These are phyloP conservation scores for Chironomus striatipennis DNA, from an alignment of 1,140 invertebrate genomes.

Conservation along the genomic window DNA sequence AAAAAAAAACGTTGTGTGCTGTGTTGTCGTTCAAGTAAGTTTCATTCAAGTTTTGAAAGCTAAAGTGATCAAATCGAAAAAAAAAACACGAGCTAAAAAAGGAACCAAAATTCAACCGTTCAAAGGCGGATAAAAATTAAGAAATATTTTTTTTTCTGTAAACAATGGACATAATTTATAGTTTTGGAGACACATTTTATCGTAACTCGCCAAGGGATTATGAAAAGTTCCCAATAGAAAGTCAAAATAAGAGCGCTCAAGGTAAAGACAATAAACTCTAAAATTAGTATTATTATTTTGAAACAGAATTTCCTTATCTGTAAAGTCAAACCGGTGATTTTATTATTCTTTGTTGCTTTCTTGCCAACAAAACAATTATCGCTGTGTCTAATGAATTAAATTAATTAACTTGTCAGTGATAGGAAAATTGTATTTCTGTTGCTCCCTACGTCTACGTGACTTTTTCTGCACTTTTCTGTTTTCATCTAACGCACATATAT, in stretches of 20 bases:
- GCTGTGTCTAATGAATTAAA: too few relatives aligned
- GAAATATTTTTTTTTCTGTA: not conserved
- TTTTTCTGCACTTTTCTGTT: not conserved
- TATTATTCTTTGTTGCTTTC: not conserved
- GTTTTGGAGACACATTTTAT: not conserved
- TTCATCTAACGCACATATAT: not conserved
- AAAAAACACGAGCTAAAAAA: too few relatives aligned
- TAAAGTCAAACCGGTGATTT: not conserved
- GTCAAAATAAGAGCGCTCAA: not conserved
- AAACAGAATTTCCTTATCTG: not conserved
- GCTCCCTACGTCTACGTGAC: slow-evolving; percentile 13
- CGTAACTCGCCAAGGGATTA: not conserved
- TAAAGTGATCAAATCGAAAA: not conserved
- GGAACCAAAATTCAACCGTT: not conserved
- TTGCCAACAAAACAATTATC: not conserved
- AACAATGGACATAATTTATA: not conserved
- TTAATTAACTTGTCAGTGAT: not conserved
- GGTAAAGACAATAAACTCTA: not conserved
- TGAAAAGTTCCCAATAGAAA: not conserved
- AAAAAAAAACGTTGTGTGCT: too few relatives aligned
- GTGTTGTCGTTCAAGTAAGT: not conserved
- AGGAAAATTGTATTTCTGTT: not conserved
- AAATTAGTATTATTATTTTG: not conserved
- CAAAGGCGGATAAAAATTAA: not conserved
- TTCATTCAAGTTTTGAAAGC: not conserved